Evolutionary conservation across 2,113 vertebrate genomes (phyloP).

Genomic region (Peromyscus leucopus): DNA sequence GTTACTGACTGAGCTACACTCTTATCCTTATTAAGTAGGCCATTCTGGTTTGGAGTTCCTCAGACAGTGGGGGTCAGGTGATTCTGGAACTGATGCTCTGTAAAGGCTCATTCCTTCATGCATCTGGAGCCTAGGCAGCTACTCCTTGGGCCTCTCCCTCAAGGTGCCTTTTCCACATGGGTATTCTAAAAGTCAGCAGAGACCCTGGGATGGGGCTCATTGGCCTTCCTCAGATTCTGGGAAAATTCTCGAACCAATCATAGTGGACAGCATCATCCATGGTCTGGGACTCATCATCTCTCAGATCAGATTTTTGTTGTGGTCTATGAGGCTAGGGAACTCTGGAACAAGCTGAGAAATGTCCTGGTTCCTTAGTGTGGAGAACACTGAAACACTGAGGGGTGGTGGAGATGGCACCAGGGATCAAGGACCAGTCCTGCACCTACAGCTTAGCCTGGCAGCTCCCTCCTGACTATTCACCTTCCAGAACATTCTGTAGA

Average conservation of each 20-base stretch:
- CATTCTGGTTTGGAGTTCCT: background rate
- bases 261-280: background rate
- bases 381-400: background rate
- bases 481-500: accelerated
- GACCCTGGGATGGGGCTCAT: background rate
- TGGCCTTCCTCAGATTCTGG: background rate
- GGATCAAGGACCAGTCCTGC: background rate
- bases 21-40: background rate
- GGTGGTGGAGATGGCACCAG: background rate
- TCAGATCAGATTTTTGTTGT: background rate
- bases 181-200: background rate
- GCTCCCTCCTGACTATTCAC: background rate
- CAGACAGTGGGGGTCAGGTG: background rate
- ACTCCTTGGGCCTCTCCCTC: background rate
- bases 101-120: background rate
- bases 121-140: background rate
- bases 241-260: background rate
- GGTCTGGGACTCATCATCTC: background rate
- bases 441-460: accelerated
- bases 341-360: background rate
- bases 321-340: background rate
- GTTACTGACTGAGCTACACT: background rate
- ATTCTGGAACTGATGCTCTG: background rate
- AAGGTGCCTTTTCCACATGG: background rate
- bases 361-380: background rate